These are phyloP conservation scores for Odontothrips loti DNA, from an alignment of 2,888 invertebrate genomes.

Conservation along the genomic window DNA sequence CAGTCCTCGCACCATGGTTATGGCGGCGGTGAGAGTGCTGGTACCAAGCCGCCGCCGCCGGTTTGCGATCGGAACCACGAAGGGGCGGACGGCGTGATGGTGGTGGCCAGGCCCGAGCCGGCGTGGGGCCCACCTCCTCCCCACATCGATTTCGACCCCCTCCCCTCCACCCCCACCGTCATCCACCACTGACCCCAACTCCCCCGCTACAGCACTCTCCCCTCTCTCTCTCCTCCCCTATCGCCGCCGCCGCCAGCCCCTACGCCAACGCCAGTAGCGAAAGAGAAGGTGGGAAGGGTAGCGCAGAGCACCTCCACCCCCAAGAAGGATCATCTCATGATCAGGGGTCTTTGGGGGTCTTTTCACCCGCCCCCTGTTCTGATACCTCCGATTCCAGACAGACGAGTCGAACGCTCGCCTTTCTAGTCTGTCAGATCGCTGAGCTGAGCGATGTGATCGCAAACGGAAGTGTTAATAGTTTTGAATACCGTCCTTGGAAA, in stretches of 20 bases:
- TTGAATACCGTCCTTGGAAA: too few species aligned
- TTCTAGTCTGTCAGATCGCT: too few species aligned
- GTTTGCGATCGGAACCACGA: background rate
- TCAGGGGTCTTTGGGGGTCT: too few species aligned
- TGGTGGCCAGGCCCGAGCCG: background rate
- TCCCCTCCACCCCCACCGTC: background rate
- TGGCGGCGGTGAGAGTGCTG: background rate
- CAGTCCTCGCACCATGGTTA: background rate
- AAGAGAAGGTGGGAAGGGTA: too few species aligned
- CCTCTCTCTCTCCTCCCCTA: constrained; percentile 28
- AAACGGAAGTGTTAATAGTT: too few species aligned
- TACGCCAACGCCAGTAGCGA: background rate
- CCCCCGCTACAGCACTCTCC: background rate
- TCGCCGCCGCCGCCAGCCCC: constrained; percentile 29
- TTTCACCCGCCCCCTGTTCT: too few species aligned
- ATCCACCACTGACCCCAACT: background rate
- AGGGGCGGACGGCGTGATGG: background rate
- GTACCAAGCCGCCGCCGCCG: background rate
- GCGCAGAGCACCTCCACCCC: too few species aligned
- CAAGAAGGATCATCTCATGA: too few species aligned
- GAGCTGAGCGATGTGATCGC: too few species aligned
- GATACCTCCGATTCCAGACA: too few species aligned
- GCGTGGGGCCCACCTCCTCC: background rate
- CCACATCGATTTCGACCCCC: background rate
- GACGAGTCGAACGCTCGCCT: too few species aligned